Percentiles rank a stretch among this genome's conserved stretches.
These are phyloP conservation scores for Tetheella fluctuosa DNA, from an alignment of 2,888 invertebrate genomes.

Conservation along the genomic window DNA sequence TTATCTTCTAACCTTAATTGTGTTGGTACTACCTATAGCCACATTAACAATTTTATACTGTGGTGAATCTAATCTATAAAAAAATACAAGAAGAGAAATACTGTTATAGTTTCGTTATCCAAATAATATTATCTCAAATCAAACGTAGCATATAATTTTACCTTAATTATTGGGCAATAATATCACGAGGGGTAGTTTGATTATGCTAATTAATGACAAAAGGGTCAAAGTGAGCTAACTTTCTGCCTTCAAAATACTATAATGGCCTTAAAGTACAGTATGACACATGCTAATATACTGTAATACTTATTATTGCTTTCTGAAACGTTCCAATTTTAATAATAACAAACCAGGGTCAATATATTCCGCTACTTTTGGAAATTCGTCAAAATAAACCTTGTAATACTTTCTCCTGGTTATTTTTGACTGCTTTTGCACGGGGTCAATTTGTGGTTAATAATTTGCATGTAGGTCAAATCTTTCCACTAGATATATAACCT, in stretches of 20 bases:
- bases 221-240: neutral
- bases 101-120: no score
- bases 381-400: constrained; percentile 10
- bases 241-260: neutral
- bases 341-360: neutral
- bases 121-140: no score
- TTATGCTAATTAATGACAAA: neutral
- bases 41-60: no score
- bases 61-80: no score
- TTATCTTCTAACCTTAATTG: no score
- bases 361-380: neutral
- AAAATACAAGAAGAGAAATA: no score
- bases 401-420: constrained; percentile 11
- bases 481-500: constrained; percentile 6
- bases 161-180: neutral
- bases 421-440: constrained; percentile 9
- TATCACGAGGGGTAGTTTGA: neutral
- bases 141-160: no score
- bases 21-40: no score
- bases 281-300: neutral
- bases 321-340: neutral
- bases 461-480: constrained; percentile 6
- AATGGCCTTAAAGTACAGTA: no score
- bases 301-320: neutral
- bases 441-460: constrained; percentile 6